Base-by-base conservation (phyloP, 2,888 invertebrate species). In the Xylota sylvarum region DNA sequence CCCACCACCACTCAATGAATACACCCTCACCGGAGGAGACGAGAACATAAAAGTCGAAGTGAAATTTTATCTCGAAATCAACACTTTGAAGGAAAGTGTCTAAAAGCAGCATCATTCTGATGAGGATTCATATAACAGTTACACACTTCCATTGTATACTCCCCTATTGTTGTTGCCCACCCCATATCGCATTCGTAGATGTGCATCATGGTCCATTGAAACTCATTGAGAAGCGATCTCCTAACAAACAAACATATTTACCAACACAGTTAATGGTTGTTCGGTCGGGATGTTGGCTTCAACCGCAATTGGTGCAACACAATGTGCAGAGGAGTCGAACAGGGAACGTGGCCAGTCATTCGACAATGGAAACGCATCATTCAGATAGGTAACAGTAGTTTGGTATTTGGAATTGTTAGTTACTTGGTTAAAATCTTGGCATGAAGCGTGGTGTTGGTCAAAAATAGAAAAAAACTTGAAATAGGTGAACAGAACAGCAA, bases 291-390 rank as follows among this genome's bases (percentile, higher is more conserved):
- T 84, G 72, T 72, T 73, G 60, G 73, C 62, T 62, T 67, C 48
- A 46, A 84, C 83, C 83, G 73, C 83, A 84, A 84, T 69, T 79
- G 83, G 60, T 62, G 62, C 67, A 79, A 73, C 67, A 79, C 79
- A 72, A 65, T 43, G 60, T 78, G 58, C 23, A 17, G 56, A 65
- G 56, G 67, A 37, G 56, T 19, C 2, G 37, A 32, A 4, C 43
- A 32, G 55, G 52, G 37, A 46, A 67, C 19, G 40, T 37, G 50
- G 40, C 37, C 55, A 67, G 67, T 56, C 79, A 74, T 64, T 84
- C 56, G 64, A 64, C 74, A 69, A 84, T 74, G 60, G 79, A 64
- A 84, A 80, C 84, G 74, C 84, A 84, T 79, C 79, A 64, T 69
- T 79, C 74, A 48, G 67, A 56, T 40, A 74, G 65, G 65, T 80